Conservation (phyloP, 2,113 vertebrate genomes). For the Pitta sordida region DNA sequence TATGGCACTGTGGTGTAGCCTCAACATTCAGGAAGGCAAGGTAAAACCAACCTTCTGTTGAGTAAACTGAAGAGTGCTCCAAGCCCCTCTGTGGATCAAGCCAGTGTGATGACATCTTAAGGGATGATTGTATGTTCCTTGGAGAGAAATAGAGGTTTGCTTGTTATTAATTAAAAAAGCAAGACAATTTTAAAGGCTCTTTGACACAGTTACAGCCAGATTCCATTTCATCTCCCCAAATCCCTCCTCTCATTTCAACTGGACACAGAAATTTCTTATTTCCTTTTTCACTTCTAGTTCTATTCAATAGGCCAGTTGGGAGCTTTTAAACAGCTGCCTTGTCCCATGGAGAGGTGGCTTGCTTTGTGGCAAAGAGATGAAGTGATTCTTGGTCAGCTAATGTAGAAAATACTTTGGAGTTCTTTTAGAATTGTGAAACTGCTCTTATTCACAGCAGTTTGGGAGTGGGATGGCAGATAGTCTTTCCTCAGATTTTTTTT, state of each 20-base stretch:
- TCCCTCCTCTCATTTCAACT: conserved; percentile 39
- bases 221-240: conserved; percentile 1
- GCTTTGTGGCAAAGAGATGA: background rate
- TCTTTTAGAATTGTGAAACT: background rate
- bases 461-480: background rate
- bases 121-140: background rate
- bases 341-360: background rate
- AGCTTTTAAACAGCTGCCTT: background rate
- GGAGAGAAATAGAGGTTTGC: background rate
- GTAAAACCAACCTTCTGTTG: background rate
- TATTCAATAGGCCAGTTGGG: background rate
- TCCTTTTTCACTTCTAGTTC: background rate
- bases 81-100: background rate
- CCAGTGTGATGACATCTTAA: background rate
- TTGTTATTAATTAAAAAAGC: conserved; percentile 6
- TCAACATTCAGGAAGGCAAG: background rate
- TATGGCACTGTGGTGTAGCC: background rate
- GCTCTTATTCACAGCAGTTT: background rate
- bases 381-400: background rate
- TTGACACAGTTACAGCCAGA: background rate
- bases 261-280: background rate
- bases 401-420: background rate
- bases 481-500: background rate
- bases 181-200: background rate
- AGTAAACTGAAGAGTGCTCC: background rate